A percentile compares a stretch with the other conserved stretches of the same genome.
Conservation (phyloP, 2,888 invertebrate genomes). For the Notocelia uddmanniana region DNA sequence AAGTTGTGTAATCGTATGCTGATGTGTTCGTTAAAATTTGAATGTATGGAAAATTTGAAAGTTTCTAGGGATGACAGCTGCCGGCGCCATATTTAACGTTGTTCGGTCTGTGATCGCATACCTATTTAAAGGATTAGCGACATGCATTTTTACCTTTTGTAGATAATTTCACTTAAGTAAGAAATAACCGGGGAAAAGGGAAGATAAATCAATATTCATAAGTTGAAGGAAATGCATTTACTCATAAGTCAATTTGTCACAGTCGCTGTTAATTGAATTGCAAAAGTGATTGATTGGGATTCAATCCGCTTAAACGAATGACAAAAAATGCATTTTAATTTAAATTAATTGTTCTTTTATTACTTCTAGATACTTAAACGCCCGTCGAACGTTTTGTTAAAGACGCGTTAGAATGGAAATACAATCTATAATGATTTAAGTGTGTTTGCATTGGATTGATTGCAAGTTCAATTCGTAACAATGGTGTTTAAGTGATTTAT, state of each 20-base stretch:
- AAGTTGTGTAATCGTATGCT: no score
- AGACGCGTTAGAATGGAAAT: no score
- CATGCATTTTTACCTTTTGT: no score
- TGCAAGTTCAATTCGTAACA: not conserved
- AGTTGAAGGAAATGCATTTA: constrained; percentile 9
- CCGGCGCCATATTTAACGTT: no score
- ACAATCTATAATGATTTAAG: no score
- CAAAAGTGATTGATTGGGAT: constrained; percentile 33
- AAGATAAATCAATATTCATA: not conserved
- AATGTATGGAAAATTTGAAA: no score
- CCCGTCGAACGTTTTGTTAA: no score
- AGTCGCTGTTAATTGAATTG: constrained; percentile 39
- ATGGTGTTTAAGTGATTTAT: not conserved
- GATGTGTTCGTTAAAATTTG: no score
- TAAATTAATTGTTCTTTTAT: constrained; percentile 17
- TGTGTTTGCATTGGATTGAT: not conserved
- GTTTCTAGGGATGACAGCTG: no score
- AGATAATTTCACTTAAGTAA: not conserved
- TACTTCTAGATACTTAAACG: not conserved
- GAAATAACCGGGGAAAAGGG: not conserved
- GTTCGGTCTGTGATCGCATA: no score
- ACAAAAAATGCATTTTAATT: constrained; percentile 27
- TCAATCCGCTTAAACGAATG: constrained; percentile 29
- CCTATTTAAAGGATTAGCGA: no score
- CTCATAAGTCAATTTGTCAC: constrained; percentile 29